Evolutionary conservation across 2,113 vertebrate genomes (phyloP).

Genomic region (Prolemur simus): DNA sequence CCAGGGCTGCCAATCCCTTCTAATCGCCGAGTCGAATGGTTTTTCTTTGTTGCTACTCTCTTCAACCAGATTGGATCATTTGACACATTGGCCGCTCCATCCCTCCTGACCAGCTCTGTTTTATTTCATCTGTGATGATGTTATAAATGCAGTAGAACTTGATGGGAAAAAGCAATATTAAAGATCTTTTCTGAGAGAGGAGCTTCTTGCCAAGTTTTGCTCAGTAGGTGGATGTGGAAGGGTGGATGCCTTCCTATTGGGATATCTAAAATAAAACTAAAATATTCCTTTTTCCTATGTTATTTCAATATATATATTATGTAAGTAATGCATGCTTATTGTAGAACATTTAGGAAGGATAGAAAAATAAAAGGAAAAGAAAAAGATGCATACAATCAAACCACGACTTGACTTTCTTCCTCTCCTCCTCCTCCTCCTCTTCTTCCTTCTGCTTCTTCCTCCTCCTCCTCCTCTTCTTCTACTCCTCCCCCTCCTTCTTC

Average conservation of each 20-base stretch:
- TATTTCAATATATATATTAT: neutral
- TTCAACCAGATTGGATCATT: neutral
- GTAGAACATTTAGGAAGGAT: neutral
- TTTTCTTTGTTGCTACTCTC: neutral
- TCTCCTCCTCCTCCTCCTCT: neutral
- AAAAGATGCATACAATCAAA: neutral
- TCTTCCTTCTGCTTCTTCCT: neutral
- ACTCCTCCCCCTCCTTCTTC: too few relatives aligned
- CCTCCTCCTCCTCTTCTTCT: neutral
- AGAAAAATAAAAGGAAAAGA: neutral
- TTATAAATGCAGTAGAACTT: neutral
- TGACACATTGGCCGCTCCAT: neutral
- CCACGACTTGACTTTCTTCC: neutral
- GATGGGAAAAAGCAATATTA: neutral
- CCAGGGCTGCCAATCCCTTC: neutral
- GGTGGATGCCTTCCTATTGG: neutral
- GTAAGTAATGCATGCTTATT: neutral
- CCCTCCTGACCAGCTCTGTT: neutral
- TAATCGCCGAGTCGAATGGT: slow-evolving; percentile 13
- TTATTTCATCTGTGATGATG: neutral
- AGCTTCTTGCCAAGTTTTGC: neutral
- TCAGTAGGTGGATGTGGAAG: neutral
- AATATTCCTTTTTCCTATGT: neutral
- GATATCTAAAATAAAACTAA: neutral
- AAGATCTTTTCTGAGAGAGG: neutral